Percentiles rank a stretch among this genome's conserved stretches.
These are phyloP conservation scores for Plectrocnemia conspersa DNA, from an alignment of 1,140 invertebrate species.

Conservation along the genomic window DNA sequence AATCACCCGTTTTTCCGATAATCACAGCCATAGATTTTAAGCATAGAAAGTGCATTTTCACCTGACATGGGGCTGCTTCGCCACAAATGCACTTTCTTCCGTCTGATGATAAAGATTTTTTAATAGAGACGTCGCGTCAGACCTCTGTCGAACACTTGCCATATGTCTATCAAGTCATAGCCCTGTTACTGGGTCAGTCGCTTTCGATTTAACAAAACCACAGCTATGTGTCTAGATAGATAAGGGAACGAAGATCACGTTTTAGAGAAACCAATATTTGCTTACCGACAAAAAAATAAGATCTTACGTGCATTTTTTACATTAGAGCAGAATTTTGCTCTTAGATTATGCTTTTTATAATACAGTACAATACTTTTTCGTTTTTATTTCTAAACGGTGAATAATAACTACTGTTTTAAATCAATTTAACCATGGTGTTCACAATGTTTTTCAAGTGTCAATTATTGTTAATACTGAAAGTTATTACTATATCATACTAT, in stretches of 20 bases:
- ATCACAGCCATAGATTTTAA: background rate
- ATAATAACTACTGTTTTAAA: too few species aligned
- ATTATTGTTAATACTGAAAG: too few species aligned
- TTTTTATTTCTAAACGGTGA: too few species aligned
- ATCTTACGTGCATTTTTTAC: too few species aligned
- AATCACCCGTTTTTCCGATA: background rate
- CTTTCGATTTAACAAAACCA: slow-evolving; percentile 13
- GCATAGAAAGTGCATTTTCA: slow-evolving; percentile 5
- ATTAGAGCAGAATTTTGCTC: too few species aligned
- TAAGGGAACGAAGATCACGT: background rate
- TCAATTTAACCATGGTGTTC: too few species aligned
- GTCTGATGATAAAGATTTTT: slow-evolving; percentile 9
- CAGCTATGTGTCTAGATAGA: background rate
- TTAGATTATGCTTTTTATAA: too few species aligned
- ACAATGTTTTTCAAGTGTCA: too few species aligned
- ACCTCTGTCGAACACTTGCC: slow-evolving; percentile 8
- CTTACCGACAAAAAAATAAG: too few species aligned
- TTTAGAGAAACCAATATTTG: too few species aligned
- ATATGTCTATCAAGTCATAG: slow-evolving; percentile 9
- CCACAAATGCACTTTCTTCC: slow-evolving; percentile 3
- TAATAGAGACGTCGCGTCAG: background rate
- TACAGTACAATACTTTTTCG: too few species aligned
- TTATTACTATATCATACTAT: too few species aligned
- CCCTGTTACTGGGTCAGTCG: slow-evolving; percentile 17
- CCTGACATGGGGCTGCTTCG: slow-evolving; percentile 1